phyloP scores from a whole-genome alignment of 1,140 invertebrate species.

The Chelonus insularis region DNA sequence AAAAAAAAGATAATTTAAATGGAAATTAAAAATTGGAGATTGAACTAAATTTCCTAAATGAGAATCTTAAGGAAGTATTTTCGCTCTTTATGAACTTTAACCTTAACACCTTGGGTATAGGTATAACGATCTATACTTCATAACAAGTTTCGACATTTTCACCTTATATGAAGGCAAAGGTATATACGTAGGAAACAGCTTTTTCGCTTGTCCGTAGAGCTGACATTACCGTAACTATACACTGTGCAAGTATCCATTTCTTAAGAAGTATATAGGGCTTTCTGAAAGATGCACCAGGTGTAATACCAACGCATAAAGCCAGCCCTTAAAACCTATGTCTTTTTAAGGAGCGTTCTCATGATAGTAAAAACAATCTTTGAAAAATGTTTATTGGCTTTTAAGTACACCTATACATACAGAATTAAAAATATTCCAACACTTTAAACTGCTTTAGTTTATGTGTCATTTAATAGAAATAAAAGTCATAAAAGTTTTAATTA shows the following conservation, averaged over 20 bases:
- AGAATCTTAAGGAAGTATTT: background rate
- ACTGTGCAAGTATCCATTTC: conserved; percentile 16
- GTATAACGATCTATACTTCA: background rate
- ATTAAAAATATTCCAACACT: too few species aligned
- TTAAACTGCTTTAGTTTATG: too few species aligned
- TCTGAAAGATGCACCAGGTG: background rate
- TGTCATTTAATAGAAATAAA: too few species aligned
- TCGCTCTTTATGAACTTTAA: background rate
- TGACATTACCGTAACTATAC: conserved; percentile 22
- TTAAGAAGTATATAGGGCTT: conserved; percentile 19
- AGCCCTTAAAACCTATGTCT: conserved; percentile 8
- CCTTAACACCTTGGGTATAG: background rate
- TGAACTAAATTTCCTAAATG: background rate
- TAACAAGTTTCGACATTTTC: conserved; percentile 37
- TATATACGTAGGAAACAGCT: conserved; percentile 5
- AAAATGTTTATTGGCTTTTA: too few species aligned
- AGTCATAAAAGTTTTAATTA: too few species aligned
- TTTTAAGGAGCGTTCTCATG: background rate
- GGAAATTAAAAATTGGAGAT: too few species aligned
- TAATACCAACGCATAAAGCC: conserved; percentile 1
- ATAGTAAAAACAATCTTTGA: too few species aligned
- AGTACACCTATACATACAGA: too few species aligned
- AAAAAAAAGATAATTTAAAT: too few species aligned
- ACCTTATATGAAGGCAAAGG: conserved; percentile 18
- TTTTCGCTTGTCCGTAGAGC: conserved; percentile 17